Conservation (phyloP, 1,140 invertebrate species). For the Dufourea novaeangliae region DNA sequence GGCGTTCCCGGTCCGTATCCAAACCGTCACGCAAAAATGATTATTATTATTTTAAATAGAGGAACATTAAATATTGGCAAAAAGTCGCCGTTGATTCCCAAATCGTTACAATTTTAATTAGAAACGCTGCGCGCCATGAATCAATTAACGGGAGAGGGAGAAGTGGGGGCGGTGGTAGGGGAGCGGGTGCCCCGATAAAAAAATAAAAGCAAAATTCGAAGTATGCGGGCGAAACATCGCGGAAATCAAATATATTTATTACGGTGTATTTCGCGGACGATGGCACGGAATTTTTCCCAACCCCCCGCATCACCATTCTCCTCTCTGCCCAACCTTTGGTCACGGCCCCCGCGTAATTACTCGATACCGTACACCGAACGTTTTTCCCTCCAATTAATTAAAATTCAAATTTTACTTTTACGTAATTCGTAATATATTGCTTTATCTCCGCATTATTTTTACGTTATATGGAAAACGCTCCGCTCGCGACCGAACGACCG, state of each 20-base stretch:
- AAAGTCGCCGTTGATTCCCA: slow-evolving; percentile 35
- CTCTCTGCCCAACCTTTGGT: background rate
- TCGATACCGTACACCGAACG: slow-evolving; percentile 30
- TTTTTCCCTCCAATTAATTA: slow-evolving; percentile 47
- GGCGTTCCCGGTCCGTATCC: background rate
- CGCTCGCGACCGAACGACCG: background rate
- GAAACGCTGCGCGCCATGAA: slow-evolving; percentile 31
- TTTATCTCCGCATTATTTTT: slow-evolving; percentile 49
- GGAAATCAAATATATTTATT: slow-evolving; percentile 53
- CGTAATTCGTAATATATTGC: slow-evolving; percentile 53
- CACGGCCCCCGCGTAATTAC: slow-evolving; percentile 36
- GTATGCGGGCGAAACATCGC: slow-evolving; percentile 41
- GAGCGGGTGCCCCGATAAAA: background rate
- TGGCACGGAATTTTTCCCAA: slow-evolving; percentile 42
- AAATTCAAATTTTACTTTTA: slow-evolving; percentile 53
- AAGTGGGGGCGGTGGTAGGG: background rate
- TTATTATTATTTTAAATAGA: slow-evolving; percentile 24
- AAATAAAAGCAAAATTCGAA: slow-evolving; percentile 42
- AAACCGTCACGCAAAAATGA: background rate
- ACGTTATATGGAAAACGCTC: slow-evolving; percentile 38
- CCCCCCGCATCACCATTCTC: too few species aligned
- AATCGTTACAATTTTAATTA: slow-evolving; percentile 51
- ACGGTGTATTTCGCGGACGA: slow-evolving; percentile 44
- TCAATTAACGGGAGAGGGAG: slow-evolving; percentile 17
- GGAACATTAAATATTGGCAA: slow-evolving; percentile 20